phyloP scores from a whole-genome alignment of 1,140 invertebrate genomes.

The Dinoponera quadriceps region DNA sequence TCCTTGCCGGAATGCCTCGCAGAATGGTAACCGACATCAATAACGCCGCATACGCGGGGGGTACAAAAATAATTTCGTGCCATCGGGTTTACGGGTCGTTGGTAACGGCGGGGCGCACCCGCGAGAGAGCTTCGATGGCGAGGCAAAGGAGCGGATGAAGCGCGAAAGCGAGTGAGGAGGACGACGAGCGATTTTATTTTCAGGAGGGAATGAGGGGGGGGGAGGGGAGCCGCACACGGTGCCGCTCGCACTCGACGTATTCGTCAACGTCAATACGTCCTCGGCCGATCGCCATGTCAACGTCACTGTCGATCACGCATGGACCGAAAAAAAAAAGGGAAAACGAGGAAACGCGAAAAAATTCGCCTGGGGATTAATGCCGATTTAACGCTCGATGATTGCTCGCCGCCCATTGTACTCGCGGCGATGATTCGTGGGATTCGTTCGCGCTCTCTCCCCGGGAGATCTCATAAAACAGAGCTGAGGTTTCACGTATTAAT shows the following conservation, averaged over 20 bases:
- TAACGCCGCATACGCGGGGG: slow-evolving; percentile 52
- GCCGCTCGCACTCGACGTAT: slow-evolving; percentile 55
- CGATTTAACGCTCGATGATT: slow-evolving; percentile 71
- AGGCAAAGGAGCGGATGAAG: slow-evolving; percentile 32
- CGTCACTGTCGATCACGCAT: slow-evolving; percentile 74
- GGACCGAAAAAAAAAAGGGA: slow-evolving; percentile 6
- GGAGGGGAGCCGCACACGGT: neutral
- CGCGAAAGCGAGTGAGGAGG: neutral
- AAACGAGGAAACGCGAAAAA: slow-evolving; percentile 65
- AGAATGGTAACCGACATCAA: slow-evolving; percentile 69
- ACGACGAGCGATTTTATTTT: slow-evolving; percentile 39
- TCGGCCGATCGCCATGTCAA: slow-evolving; percentile 72
- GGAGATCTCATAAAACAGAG: slow-evolving; percentile 21
- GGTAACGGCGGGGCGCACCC: slow-evolving; percentile 26
- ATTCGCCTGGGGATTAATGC: slow-evolving; percentile 72
- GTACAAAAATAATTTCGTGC: slow-evolving; percentile 77
- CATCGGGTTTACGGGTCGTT: slow-evolving; percentile 62
- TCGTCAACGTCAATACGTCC: slow-evolving; percentile 74
- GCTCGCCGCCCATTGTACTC: slow-evolving; percentile 65
- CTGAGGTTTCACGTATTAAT: slow-evolving; percentile 21
- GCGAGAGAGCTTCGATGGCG: slow-evolving; percentile 13
- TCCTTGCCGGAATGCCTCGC: slow-evolving; percentile 50
- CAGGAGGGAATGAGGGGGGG: neutral
- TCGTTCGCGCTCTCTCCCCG: slow-evolving; percentile 4
- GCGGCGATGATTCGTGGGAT: slow-evolving; percentile 67